These are phyloP conservation scores for Meteorus cinctellus DNA, from an alignment of 2,888 invertebrate genomes.

Conservation along the genomic window DNA sequence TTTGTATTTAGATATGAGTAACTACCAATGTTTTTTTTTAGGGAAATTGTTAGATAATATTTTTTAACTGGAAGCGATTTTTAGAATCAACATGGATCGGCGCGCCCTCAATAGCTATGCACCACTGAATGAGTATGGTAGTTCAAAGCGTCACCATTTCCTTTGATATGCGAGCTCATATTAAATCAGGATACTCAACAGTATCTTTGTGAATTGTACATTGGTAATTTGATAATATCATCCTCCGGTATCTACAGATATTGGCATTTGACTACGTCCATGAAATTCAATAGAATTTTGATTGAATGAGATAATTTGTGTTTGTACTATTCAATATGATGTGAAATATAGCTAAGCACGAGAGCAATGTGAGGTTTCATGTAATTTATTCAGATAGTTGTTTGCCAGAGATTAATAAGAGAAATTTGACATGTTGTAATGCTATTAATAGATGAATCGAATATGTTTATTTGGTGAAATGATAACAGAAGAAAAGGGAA, in stretches of 20 bases:
- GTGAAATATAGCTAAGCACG: too few species aligned
- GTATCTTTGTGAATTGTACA: constrained; percentile 12
- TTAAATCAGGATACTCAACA: constrained; percentile 2
- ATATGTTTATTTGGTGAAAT: neutral
- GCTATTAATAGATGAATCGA: neutral
- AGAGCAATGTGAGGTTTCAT: too few species aligned
- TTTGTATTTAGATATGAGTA: too few species aligned
- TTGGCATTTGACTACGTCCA: too few species aligned
- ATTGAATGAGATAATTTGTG: too few species aligned
- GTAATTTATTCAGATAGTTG: too few species aligned
- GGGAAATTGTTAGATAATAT: neutral
- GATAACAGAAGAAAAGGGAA: neutral
- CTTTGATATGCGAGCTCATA: constrained; percentile 34
- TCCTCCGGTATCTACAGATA: neutral
- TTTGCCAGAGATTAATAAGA: too few species aligned
- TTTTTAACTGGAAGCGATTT: neutral
- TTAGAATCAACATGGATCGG: neutral
- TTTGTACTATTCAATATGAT: too few species aligned
- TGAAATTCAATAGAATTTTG: too few species aligned
- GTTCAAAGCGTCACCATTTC: constrained; percentile 25
- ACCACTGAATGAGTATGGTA: neutral
- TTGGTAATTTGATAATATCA: neutral
- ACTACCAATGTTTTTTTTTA: neutral
- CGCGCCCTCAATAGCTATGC: neutral
- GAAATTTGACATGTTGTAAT: too few species aligned